Evolutionary conservation across 2,888 invertebrate species (phyloP), one percentile per base, ranked within the genome.

Genomic region (Hyposoter didymator): DNA sequence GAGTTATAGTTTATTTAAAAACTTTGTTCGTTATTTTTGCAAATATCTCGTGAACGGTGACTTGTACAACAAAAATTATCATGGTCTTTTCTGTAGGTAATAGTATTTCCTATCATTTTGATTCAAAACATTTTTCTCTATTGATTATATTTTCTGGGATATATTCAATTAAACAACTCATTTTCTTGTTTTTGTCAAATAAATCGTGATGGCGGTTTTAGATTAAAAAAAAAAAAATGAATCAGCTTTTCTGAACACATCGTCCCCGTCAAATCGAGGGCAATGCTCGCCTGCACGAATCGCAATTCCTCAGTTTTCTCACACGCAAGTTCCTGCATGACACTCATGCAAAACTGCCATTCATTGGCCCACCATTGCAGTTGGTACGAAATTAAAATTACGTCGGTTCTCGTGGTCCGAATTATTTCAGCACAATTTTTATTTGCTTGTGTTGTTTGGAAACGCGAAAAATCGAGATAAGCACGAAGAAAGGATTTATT

Each of bases 221-320:
- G 0, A n/a, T n/a, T 52, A 3, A 2, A 52, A 4, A 19, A 49
- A 1, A 1, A 72, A 72, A 66, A 28, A 19, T 47, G 17, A 78
- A 19, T 39, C 45, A 62, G 49, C 39, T 17, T 39, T 49, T 52
- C 12, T 14, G 35, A 39, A 17, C 17, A 28, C 47, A 14, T 72
- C 72, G 22, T 2, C 47, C 14, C 39, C 47, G 28, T 12, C 67
- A n/a, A 6, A n/a, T 1, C 14, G 75, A 45, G 85, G 59, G 75
- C 85, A 85, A 82, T 47, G 85, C 12, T 76, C 82, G 76, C 6
- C 43, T 79, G 72, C 82, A 82, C 82, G 82, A 85, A 85, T 69
- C 55, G 39, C 22, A 12, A 73, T 78, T 84, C 12, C 62, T 78
- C 47, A 52, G 19, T 78, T 67, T 81, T 78, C 17, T 22, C 32